Evolutionary conservation across 2,888 invertebrate species (phyloP).

Genomic region (Harpalus rubripes): DNA sequence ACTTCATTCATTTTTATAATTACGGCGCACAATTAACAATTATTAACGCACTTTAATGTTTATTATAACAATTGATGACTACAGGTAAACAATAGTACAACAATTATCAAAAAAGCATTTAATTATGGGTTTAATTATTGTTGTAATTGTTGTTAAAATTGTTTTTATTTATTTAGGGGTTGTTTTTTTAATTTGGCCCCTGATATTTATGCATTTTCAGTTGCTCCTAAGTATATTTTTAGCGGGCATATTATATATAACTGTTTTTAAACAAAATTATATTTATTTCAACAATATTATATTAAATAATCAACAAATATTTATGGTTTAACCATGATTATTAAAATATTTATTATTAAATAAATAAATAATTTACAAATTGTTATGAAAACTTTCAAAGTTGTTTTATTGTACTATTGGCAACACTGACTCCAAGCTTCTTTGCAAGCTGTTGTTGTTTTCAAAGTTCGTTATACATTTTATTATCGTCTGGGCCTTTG

Average conservation of each 20-base stretch:
- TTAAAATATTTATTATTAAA: not conserved
- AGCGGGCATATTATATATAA: too few species aligned
- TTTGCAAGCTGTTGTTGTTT: conserved; percentile 31
- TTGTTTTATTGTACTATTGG: conserved; percentile 6
- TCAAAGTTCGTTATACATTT: conserved; percentile 30
- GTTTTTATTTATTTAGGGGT: not conserved
- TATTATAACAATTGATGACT: not conserved
- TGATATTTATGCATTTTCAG: not conserved
- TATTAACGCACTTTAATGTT: not conserved
- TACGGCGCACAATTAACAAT: not conserved
- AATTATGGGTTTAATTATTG: not conserved
- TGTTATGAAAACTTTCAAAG: not conserved
- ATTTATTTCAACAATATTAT: too few species aligned
- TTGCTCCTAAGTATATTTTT: not conserved
- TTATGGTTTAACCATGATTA: not conserved
- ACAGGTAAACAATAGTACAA: not conserved
- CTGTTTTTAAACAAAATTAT: too few species aligned
- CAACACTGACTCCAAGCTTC: not conserved
- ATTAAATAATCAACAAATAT: too few species aligned
- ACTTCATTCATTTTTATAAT: conserved; percentile 24
- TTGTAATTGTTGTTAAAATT: not conserved
- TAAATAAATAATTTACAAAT: too few species aligned
- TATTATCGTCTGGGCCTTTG: not conserved
- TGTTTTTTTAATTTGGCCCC: not conserved
- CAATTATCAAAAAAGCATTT: not conserved